Evolutionary conservation across 1,140 invertebrate species (phyloP), one percentile per base, ranked within the genome.

Genomic region (Lineus longissimus): DNA sequence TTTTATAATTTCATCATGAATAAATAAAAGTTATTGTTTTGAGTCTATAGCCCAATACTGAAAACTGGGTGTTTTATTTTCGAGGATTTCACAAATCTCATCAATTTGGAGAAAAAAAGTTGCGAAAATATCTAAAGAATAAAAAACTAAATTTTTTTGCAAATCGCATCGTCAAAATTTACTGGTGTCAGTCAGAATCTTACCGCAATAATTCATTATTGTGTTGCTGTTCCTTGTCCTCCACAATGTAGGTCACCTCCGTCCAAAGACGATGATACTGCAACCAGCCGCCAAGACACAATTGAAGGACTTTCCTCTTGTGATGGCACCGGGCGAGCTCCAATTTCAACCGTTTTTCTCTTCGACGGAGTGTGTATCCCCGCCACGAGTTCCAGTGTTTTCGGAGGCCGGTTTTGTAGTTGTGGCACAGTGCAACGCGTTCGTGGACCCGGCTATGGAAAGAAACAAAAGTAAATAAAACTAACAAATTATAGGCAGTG

Each of bases 361-460:
- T 4, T 36, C 33, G 33, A 7, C 15, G 33, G 6, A 36, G 33
- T 15, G 33, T 7, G 33, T 36, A 36, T 15, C 33, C 6, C 6
- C 33, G 33, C 68, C 68, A 71, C 1, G 61, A 62, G 22, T 61
- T 59, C 19, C 66, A 45, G n/a, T 30, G 40, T 60, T 41, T 63
- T 36, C 64, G 65, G 43, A 72, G 25, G n/a, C 65, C 47, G 33
- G 59, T 51, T 54, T 43, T 30, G 40, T 72, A 65, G 36, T 68
- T 51, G 45, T 73, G 66, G 23, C 60, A 45, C 1, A 66, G 45
- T 13, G 70, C 69, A 40, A 66, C 63, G 19, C 68, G 45, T 29
- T 69, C 69, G 59, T 70, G 64, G 51, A 45, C 55, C 13, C 63
- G 59, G 40, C 70, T 72, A n/a, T n/a, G n/a, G 64, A 43, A 68